phyloP scores from a whole-genome alignment of 2,113 vertebrate species.

The Diadophis punctatus region DNA sequence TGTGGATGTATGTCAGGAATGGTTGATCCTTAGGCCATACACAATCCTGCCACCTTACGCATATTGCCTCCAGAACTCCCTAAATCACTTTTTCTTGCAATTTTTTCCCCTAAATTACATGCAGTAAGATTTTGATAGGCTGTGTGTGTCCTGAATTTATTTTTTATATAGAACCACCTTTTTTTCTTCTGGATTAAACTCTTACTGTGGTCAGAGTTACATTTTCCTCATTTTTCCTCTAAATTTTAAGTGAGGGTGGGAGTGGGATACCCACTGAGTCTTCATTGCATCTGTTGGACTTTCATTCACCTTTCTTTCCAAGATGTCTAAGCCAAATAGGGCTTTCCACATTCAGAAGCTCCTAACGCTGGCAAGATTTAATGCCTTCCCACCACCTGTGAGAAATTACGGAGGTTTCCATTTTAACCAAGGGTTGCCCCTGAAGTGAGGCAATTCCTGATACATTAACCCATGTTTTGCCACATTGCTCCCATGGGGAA shows the following conservation, averaged over 20 bases:
- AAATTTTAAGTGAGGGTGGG: not conserved
- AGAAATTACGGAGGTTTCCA: not conserved
- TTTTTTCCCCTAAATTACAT: not conserved
- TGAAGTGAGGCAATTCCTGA: not conserved
- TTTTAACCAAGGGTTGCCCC: not conserved
- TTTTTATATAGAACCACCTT: not conserved
- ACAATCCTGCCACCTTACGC: not conserved
- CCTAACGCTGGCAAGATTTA: not conserved
- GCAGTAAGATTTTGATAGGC: not conserved
- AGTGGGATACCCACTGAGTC: not conserved
- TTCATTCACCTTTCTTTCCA: not conserved
- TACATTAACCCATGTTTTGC: not conserved
- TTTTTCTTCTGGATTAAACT: not conserved
- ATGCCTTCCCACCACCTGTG: not conserved
- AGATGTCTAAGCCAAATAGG: not conserved
- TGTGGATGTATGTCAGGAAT: not conserved
- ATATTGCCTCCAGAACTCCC: not conserved
- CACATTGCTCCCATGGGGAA: not conserved
- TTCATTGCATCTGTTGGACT: not conserved
- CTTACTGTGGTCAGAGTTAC: not conserved
- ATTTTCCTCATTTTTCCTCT: not conserved
- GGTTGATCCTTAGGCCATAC: not conserved
- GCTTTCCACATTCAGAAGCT: not conserved
- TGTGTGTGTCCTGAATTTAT: not conserved
- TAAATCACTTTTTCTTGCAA: not conserved